Conservation (phyloP, 2,888 invertebrate species). For the Idaea aversata region DNA sequence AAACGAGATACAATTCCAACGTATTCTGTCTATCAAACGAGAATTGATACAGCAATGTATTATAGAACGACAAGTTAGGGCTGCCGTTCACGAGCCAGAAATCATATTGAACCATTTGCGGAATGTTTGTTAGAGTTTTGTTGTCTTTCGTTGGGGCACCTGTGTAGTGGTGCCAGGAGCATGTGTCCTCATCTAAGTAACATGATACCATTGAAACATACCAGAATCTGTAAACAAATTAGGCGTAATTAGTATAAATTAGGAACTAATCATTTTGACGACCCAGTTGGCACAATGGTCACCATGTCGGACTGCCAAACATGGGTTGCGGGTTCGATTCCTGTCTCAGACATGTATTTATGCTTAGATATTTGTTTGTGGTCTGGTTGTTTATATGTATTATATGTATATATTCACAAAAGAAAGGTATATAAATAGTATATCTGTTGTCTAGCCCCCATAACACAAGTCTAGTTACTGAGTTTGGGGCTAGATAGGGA, state of each 20-base stretch:
- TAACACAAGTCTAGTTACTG: too few species aligned
- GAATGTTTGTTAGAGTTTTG: constrained; percentile 53
- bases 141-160: constrained; percentile 60
- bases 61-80: constrained; percentile 92
- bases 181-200: constrained; percentile 88
- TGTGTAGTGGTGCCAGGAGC: constrained; percentile 90
- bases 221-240: constrained; percentile 88
- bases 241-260: constrained; percentile 6
- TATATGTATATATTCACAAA: too few species aligned
- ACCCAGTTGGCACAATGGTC: too few species aligned
- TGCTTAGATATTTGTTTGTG: too few species aligned
- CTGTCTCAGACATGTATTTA: too few species aligned
- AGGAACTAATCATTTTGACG: too few species aligned
- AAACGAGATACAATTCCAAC: constrained; percentile 92
- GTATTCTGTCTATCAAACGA: constrained; percentile 97
- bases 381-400: too few species aligned
- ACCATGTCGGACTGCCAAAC: too few species aligned
- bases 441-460: too few species aligned
- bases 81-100: constrained; percentile 98
- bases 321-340: too few species aligned
- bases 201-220: constrained; percentile 97
- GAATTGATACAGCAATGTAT: constrained; percentile 95
- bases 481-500: too few species aligned
- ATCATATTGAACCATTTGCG: constrained; percentile 85
- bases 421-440: too few species aligned